Conservation (phyloP, 2,888 invertebrate species). For the Sarcophaga caerulescens region DNA sequence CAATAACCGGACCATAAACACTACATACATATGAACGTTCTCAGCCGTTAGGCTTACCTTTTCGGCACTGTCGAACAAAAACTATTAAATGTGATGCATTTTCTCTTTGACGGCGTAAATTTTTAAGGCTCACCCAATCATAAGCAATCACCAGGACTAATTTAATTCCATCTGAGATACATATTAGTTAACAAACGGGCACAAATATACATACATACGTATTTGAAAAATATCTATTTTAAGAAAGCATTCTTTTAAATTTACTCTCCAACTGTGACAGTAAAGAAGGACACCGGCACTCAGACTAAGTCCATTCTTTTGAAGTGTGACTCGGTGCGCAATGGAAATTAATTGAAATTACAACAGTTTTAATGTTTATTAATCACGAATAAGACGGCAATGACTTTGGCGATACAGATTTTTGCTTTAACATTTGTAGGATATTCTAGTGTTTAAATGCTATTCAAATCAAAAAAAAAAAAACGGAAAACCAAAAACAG, state of each 20-base stretch:
- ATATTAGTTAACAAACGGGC: too few relatives aligned
- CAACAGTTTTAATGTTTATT: slow-evolving; percentile 71
- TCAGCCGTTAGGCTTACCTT: too few relatives aligned
- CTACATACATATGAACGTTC: too few relatives aligned
- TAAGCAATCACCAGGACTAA: too few relatives aligned
- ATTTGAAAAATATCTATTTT: background rate
- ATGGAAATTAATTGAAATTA: slow-evolving; percentile 72
- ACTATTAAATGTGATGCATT: too few relatives aligned
- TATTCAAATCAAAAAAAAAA: slow-evolving; percentile 62
- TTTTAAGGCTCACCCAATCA: too few relatives aligned
- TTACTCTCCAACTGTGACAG: background rate
- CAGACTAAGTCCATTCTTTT: slow-evolving; percentile 41
- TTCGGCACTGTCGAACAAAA: too few relatives aligned
- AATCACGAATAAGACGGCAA: slow-evolving; percentile 65
- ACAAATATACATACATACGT: too few relatives aligned
- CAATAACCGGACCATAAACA: too few relatives aligned
- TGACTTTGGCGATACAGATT: background rate
- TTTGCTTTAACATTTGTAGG: slow-evolving; percentile 17
- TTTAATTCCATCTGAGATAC: too few relatives aligned
- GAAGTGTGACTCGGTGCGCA: slow-evolving; percentile 57
- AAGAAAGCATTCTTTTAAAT: slow-evolving; percentile 36
- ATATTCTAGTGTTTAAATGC: slow-evolving; percentile 58
- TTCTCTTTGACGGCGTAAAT: too few relatives aligned
- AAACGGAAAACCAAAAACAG: slow-evolving; percentile 33
- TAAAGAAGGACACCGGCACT: slow-evolving; percentile 10